Conservation (phyloP, 2,113 vertebrate genomes). For the Mustela nigripes region DNA sequence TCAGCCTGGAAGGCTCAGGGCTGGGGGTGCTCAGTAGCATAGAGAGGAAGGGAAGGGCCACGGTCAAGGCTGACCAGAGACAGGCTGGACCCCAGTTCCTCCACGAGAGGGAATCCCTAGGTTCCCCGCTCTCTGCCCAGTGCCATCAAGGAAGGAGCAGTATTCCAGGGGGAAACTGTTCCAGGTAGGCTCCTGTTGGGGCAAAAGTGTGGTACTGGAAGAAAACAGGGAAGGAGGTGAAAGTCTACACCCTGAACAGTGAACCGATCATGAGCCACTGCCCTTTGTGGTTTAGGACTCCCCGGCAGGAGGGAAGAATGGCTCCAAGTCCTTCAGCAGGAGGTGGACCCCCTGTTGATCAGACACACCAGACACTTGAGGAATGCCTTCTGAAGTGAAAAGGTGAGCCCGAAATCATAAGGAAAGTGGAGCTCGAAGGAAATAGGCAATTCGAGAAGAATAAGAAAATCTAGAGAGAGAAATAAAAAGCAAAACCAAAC, state of each 20-base stretch:
- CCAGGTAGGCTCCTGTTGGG: not conserved
- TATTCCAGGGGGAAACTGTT: not conserved
- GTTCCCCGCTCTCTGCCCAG: not conserved
- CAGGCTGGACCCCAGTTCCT: not conserved
- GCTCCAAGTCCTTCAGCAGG: not conserved
- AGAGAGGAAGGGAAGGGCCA: not conserved
- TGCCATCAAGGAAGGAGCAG: not conserved
- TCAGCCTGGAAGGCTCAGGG: not conserved
- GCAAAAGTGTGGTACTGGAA: not conserved
- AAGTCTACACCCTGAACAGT: not conserved
- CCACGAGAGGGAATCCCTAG: too few relatives aligned
- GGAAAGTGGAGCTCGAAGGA: not conserved
- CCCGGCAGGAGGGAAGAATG: not conserved
- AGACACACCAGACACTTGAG: constrained; percentile 19
- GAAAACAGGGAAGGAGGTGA: not conserved
- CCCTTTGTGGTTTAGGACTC: not conserved
- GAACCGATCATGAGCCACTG: not conserved
- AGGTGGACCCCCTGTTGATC: not conserved
- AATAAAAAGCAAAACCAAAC: not conserved
- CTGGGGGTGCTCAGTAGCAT: not conserved
- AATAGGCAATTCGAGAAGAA: not conserved
- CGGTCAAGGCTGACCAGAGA: not conserved
- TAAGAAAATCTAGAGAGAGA: not conserved
- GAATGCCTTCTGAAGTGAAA: not conserved
- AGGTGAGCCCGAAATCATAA: not conserved